A percentile compares a stretch with the other conserved stretches of the same genome.
phyloP scores from a whole-genome alignment of 2,888 invertebrate genomes.

The Labia minor region DNA sequence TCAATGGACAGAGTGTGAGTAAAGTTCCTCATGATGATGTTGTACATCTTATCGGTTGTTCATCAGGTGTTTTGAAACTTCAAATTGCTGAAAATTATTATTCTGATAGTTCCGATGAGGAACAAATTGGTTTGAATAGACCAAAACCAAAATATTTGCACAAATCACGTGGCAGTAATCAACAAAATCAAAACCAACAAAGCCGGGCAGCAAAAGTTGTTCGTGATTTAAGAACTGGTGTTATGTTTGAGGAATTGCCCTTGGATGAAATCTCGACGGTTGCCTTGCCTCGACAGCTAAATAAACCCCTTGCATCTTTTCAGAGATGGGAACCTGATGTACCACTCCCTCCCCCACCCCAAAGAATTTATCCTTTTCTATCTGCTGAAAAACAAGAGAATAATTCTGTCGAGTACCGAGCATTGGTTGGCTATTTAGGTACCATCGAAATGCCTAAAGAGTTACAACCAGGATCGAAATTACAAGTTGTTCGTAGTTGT shows the following conservation, averaged over 20 bases:
- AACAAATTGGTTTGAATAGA: conserved; percentile 48
- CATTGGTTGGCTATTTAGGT: conserved; percentile 87
- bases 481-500: conserved; percentile 67
- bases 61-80: conserved; percentile 68
- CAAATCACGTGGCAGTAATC: conserved; percentile 35
- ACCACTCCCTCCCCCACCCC: conserved; percentile 37
- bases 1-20: conserved; percentile 85
- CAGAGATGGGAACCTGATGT: conserved; percentile 37
- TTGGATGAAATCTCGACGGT: conserved; percentile 19
- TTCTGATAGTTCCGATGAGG: conserved; percentile 75
- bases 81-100: conserved; percentile 81
- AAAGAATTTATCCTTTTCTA: conserved; percentile 32
- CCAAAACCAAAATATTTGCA: conserved; percentile 49
- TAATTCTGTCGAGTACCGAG: conserved; percentile 40
- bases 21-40: conserved; percentile 88
- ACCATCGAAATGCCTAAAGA: conserved; percentile 92
- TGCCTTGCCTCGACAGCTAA: conserved; percentile 20
- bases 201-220: conserved; percentile 42
- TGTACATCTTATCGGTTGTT: conserved; percentile 78
- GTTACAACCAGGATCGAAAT: conserved; percentile 58
- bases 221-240: conserved; percentile 41
- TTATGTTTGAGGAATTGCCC: conserved; percentile 38
- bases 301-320: conserved; percentile 31
- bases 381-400: conserved; percentile 27
- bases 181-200: conserved; percentile 30